Evolutionary conservation across 2,888 invertebrate species (phyloP).

Genomic region (Drosophila flavopinicola): DNA sequence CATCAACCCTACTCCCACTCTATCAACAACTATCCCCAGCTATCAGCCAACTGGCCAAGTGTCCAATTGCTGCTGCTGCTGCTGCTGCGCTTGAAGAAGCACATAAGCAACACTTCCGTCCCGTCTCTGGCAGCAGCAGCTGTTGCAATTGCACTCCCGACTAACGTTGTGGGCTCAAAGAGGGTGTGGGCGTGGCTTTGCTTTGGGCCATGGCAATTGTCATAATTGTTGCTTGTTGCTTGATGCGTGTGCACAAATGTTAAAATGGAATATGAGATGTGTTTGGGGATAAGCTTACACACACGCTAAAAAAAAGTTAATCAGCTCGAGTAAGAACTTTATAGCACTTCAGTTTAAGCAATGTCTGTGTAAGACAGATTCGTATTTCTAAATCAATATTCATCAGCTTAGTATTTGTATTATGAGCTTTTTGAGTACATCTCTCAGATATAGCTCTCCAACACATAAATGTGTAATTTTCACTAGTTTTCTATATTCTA

Average conservation of each 20-base stretch:
- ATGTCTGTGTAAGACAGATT: too few species aligned
- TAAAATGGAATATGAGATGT: conserved; percentile 57
- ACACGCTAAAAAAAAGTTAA: neutral
- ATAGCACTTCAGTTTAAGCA: too few species aligned
- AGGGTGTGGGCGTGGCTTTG: conserved; percentile 9
- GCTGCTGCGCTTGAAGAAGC: conserved; percentile 64
- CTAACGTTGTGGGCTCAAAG: conserved; percentile 7
- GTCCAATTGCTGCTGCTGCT: conserved; percentile 32
- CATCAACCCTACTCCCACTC: too few species aligned
- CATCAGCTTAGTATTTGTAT: too few species aligned
- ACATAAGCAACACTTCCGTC: conserved; percentile 57
- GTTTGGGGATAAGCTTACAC: neutral
- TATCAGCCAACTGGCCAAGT: conserved; percentile 27
- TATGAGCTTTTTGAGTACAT: too few species aligned
- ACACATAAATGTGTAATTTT: too few species aligned
- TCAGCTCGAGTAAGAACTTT: neutral
- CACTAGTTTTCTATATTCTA: too few species aligned
- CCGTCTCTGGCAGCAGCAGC: conserved; percentile 47
- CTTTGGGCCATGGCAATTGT: conserved; percentile 20
- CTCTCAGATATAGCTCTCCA: too few species aligned
- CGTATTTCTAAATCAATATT: too few species aligned
- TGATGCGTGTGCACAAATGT: conserved; percentile 17
- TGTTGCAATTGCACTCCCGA: conserved; percentile 20
- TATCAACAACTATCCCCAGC: too few species aligned
- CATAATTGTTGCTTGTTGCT: conserved; percentile 26